phyloP scores from a whole-genome alignment of 2,888 invertebrate species.

The Drosophila merina region DNA sequence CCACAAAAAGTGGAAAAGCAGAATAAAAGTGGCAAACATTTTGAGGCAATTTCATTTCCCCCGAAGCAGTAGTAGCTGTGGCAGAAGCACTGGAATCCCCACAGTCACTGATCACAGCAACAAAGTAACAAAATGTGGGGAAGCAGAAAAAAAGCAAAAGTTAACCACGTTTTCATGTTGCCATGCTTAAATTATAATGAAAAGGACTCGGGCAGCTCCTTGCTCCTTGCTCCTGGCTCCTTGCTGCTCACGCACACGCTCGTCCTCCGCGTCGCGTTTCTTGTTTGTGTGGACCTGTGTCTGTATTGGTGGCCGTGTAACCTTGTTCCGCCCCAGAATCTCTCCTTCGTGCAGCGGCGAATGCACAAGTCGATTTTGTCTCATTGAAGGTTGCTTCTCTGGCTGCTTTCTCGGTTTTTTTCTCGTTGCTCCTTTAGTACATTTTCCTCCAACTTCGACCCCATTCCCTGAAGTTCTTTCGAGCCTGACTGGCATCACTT shows the following conservation, averaged over 20 bases:
- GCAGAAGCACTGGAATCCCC: slow-evolving; percentile 36
- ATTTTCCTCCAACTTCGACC: slow-evolving; percentile 35
- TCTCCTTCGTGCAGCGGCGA: slow-evolving; percentile 54
- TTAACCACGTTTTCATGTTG: slow-evolving; percentile 80
- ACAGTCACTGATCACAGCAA: slow-evolving; percentile 64
- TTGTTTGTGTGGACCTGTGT: not conserved
- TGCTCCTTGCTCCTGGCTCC: slow-evolving; percentile 45
- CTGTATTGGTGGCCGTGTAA: slow-evolving; percentile 33
- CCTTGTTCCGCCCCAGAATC: slow-evolving; percentile 60
- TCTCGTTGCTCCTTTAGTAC: slow-evolving; percentile 28
- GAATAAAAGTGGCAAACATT: slow-evolving; percentile 65
- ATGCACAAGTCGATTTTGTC: slow-evolving; percentile 74
- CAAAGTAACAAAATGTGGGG: slow-evolving; percentile 53
- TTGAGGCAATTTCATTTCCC: slow-evolving; percentile 70
- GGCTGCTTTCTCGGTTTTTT: slow-evolving; percentile 5
- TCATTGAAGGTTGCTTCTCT: slow-evolving; percentile 63
- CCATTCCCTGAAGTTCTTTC: slow-evolving; percentile 4
- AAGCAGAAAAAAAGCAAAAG: slow-evolving; percentile 72
- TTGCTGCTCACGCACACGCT: slow-evolving; percentile 48
- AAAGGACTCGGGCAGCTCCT: slow-evolving; percentile 69
- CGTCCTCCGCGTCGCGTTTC: slow-evolving; percentile 21
- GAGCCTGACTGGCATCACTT: slow-evolving; percentile 80
- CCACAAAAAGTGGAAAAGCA: slow-evolving; percentile 40
- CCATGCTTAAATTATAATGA: slow-evolving; percentile 81
- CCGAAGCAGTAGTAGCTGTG: slow-evolving; percentile 43